A percentile compares a stretch with the other conserved stretches of the same genome.
phyloP scores from a whole-genome alignment of 2,113 vertebrate species.

The Lucifuga dentata region DNA sequence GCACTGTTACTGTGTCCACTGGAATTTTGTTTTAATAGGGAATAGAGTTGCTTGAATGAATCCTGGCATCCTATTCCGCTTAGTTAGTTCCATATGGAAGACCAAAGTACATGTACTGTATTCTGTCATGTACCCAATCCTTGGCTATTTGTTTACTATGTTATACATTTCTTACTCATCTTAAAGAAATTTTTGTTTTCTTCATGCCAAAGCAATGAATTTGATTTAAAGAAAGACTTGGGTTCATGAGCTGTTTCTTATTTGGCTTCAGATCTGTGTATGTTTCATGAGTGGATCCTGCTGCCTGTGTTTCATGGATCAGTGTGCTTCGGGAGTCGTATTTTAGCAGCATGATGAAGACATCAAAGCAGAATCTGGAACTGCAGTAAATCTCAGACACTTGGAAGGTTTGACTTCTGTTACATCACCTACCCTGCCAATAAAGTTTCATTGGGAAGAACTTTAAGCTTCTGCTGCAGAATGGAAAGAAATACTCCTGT shows the following conservation, averaged over 20 bases:
- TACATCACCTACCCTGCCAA: slow-evolving; percentile 78
- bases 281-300: slow-evolving; percentile 58
- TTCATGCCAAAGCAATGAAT: slow-evolving; percentile 34
- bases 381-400: slow-evolving; percentile 73
- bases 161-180: slow-evolving; percentile 42
- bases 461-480: slow-evolving; percentile 41
- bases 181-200: slow-evolving; percentile 27
- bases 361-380: slow-evolving; percentile 75
- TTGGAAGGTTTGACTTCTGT: slow-evolving; percentile 76
- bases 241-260: slow-evolving; percentile 42
- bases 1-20: slow-evolving; percentile 43
- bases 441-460: slow-evolving; percentile 74
- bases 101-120: slow-evolving; percentile 46
- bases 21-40: slow-evolving; percentile 58
- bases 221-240: slow-evolving; percentile 49
- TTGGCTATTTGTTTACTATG: slow-evolving; percentile 46
- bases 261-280: slow-evolving; percentile 36
- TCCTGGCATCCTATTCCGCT: slow-evolving; percentile 35
- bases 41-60: slow-evolving; percentile 38
- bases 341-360: slow-evolving; percentile 70
- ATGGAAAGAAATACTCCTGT: slow-evolving; percentile 66
- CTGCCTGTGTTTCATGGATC: slow-evolving; percentile 61
- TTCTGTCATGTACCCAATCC: slow-evolving; percentile 53
- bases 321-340: slow-evolving; percentile 69
- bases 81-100: slow-evolving; percentile 65